Base-by-base conservation (phyloP, 2,797 vertebrate species). In the Sebastes variabilis region DNA sequence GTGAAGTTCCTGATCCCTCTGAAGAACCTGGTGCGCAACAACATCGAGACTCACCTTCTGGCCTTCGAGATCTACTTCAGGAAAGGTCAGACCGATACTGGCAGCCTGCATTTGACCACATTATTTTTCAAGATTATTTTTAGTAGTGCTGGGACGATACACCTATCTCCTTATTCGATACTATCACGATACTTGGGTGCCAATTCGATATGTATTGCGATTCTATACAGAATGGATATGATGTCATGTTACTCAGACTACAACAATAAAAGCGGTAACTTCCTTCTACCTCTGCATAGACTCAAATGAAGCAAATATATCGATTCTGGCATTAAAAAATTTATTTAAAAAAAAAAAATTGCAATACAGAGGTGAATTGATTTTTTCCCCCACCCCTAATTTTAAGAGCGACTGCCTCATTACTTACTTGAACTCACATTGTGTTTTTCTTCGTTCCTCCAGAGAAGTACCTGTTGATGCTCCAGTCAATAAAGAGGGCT, bases 11-110 rank as follows among this genome's bases (percentile, higher is more conserved):
- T 98, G 96, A 98, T 95, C 75, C 97, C 97, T 1, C 93, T 98
- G 90, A 98, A 98, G 95, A 97, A 96, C 89, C 96, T 98, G 93
- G 97, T 97, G 85, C 97, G 97, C 91, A 97, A 97, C 94, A 96
- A 97, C 94, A 98, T 98, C 87, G 97, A 98, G 89, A 98, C 97
- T 2, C 97, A 98, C 96, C 97, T 98, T 81, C 96, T 97, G 96
- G 97, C 97, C 93, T 98, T 98, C 25, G 97, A 98, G 93, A 98
- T 98, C 90, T 98, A 98, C 94, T 98, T 97, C 92, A 96, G 97
- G 91, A 98, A 98, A 98, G 97, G 97, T 98, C 89, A 66, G 94
- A 30, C 1, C 3, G 12, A 49, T 1, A 1, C 29, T 3, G 6
- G 0, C 25, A 8, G n/a, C 13, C 11, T 12, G 34, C 9, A 3